Evolutionary conservation across 2,797 vertebrate species (phyloP).

Genomic region (Coluber constrictor): DNA sequence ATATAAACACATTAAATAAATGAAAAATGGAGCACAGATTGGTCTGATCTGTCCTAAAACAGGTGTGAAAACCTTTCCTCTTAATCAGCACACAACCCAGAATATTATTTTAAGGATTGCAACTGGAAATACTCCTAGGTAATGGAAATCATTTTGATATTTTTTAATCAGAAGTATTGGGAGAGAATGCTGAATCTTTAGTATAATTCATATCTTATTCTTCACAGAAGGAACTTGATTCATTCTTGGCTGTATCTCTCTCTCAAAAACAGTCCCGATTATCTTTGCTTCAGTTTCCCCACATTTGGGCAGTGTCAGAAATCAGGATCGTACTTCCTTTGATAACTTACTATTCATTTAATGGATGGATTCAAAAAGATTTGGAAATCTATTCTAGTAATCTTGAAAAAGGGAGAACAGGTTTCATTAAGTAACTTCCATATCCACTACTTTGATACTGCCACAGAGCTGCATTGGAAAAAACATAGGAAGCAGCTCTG

Average conservation of each 20-base stretch:
- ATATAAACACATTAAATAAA: background rate
- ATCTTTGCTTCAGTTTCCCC: background rate
- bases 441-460: background rate
- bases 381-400: background rate
- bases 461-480: background rate
- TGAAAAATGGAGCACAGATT: background rate
- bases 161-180: background rate
- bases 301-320: background rate
- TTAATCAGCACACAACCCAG: background rate
- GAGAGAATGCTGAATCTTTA: background rate
- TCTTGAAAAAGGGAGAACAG: background rate
- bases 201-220: background rate
- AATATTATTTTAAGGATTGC: background rate
- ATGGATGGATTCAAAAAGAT: background rate
- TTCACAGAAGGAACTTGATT: background rate
- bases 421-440: background rate
- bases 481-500: background rate
- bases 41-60: background rate
- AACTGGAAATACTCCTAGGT: background rate
- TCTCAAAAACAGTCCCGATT: background rate
- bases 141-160: background rate
- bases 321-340: background rate
- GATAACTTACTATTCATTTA: background rate
- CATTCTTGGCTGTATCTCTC: background rate
- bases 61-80: background rate